These are phyloP conservation scores for Oncorhynchus tshawytscha DNA, from an alignment of 2,113 vertebrate species.

Conservation along the genomic window DNA sequence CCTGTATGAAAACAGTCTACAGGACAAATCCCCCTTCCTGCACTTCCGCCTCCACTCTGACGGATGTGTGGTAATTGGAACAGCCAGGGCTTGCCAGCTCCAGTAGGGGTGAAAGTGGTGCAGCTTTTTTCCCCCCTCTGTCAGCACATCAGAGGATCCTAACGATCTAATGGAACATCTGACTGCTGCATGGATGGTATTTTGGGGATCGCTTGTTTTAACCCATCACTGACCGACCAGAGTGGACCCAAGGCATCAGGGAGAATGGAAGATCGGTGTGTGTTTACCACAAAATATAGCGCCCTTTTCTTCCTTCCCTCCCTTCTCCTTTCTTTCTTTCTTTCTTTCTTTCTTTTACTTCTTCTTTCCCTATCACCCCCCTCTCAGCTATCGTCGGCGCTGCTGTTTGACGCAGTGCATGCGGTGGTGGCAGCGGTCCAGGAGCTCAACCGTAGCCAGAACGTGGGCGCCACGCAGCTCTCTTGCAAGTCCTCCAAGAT, in stretches of 20 bases:
- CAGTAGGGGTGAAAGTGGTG: neutral
- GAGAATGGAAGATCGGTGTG: neutral
- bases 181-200: neutral
- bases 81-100: constrained; percentile 7
- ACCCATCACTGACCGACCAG: too few relatives aligned
- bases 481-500: constrained; percentile 97
- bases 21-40: constrained; percentile 46
- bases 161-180: constrained; percentile 12
- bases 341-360: neutral
- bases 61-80: constrained; percentile 59
- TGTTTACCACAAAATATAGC: neutral
- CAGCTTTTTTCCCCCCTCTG: neutral
- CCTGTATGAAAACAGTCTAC: constrained; percentile 48
- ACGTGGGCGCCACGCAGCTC: constrained; percentile 92
- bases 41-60: constrained; percentile 46
- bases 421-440: constrained; percentile 91
- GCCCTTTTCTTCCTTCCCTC: neutral
- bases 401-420: constrained; percentile 93
- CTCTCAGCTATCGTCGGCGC: constrained; percentile 87
- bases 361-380: neutral
- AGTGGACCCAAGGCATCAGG: too few relatives aligned
- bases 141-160: constrained; percentile 1
- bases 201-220: neutral
- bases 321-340: neutral
- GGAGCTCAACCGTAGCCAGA: constrained; percentile 96